These are phyloP conservation scores for Apodemia mormo DNA, from an alignment of 2,888 invertebrate species.

Conservation along the genomic window DNA sequence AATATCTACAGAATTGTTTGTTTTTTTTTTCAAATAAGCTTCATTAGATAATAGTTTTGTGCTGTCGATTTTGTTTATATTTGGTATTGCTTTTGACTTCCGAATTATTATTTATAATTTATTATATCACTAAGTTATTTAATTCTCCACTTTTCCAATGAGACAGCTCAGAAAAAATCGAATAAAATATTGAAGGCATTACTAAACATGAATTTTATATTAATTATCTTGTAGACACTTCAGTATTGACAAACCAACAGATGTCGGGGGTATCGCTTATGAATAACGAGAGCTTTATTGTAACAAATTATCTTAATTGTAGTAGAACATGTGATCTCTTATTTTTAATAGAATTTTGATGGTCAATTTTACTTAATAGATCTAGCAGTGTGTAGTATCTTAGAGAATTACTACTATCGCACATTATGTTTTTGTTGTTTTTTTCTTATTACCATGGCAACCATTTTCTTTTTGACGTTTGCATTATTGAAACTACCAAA, in stretches of 20 bases:
- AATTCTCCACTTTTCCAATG: background rate
- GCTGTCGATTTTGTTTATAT: too few relatives aligned
- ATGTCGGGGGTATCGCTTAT: conserved; percentile 58
- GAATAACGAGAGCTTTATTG: conserved; percentile 71
- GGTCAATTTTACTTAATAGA: conserved; percentile 80
- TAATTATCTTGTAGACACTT: conserved; percentile 13
- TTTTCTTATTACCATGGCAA: conserved; percentile 54
- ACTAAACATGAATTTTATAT: background rate
- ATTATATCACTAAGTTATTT: background rate
- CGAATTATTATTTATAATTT: too few relatives aligned
- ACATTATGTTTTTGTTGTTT: conserved; percentile 58
- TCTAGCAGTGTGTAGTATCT: conserved; percentile 66
- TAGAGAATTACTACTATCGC: conserved; percentile 57
- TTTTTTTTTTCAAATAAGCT: too few relatives aligned
- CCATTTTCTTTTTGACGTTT: conserved; percentile 44
- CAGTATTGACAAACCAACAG: conserved; percentile 59
- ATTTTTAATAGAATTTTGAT: conserved; percentile 78
- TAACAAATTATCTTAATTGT: conserved; percentile 75
- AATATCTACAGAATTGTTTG: too few relatives aligned
- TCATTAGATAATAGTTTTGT: too few relatives aligned
- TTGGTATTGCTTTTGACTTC: too few relatives aligned
- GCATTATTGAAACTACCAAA: conserved; percentile 56
- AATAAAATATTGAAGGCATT: conserved; percentile 11
- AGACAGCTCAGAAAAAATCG: background rate
- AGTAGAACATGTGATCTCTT: conserved; percentile 78